phyloP scores from a whole-genome alignment of 2,797 vertebrate genomes.

The Mus minutoides region DNA sequence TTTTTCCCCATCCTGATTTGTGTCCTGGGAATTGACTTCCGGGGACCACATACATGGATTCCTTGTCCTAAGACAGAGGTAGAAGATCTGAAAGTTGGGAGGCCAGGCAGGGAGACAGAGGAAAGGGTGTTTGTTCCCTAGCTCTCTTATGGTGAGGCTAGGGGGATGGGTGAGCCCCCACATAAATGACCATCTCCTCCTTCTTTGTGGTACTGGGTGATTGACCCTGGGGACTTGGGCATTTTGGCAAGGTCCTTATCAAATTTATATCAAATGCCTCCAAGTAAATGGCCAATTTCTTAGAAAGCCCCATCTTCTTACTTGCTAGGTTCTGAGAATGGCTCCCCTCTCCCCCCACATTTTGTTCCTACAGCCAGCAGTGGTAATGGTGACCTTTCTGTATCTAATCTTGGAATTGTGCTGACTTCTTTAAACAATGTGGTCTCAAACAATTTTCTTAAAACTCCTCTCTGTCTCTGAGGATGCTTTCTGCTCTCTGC shows the following conservation, averaged over 20 bases:
- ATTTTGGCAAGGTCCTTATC: not conserved
- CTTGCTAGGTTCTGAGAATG: not conserved
- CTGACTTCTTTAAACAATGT: not conserved
- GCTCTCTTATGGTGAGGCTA: not conserved
- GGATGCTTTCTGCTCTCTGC: not conserved
- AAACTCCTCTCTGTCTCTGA: not conserved
- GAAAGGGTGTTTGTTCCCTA: not conserved
- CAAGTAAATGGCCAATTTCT: not conserved
- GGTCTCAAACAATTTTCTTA: constrained; percentile 21
- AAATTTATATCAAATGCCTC: not conserved
- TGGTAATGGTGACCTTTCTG: not conserved
- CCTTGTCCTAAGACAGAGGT: not conserved
- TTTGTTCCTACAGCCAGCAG: not conserved
- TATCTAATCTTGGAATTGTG: not conserved
- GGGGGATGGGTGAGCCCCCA: not conserved
- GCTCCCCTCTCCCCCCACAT: not conserved
- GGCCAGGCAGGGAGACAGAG: not conserved
- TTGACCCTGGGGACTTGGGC: not conserved
- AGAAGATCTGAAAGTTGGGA: not conserved
- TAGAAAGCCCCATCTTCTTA: not conserved
- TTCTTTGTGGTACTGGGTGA: not conserved
- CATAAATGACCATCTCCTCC: not conserved
- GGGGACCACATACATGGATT: not conserved
- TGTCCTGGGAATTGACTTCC: not conserved
- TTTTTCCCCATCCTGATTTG: not conserved